Base-by-base conservation (phyloP, 2,888 invertebrate species). In the Trissolcus japonicus region DNA sequence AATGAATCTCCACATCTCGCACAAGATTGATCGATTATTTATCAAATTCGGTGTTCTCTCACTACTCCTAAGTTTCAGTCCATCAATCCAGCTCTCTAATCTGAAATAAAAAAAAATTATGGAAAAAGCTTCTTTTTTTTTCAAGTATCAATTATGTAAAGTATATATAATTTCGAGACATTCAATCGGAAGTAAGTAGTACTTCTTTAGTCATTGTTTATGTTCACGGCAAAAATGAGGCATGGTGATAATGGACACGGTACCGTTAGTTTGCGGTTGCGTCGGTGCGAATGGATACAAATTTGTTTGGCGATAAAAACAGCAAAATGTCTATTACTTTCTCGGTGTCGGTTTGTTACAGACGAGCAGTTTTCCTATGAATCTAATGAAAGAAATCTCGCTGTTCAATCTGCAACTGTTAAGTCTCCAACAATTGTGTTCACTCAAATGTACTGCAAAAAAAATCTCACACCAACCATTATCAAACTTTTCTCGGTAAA, bases 101-200 rank as follows among this genome's bases (percentile, higher is more conserved):
- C 40, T 25, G 25, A 14, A 40, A 40, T 11, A 56, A 40, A 40
- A 56, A 57, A 57, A 40, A 16, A 13, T 4, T 14, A 43, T 57
- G 51, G 13, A 59, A 59, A 65, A 55, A 35, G 35, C 35, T 35
- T 35, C 35, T 35, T 35, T 14, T 35, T 14, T 16, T 60, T 68
- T 53, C 40, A 54, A 60, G 11, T 40, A 16, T 72, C 48, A 17
- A 72, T 72, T 73, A 73, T 41, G 53, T 19, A 73, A 73, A 74
- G 55, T 74, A 56, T 74, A 74, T 74, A 67, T 66, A 74, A 74
- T 74, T 74, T 74, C 19, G 25, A 67, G 66, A 66, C 61, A 61
- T 73, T 73, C 66, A 73, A 73, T 73, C 73, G 73, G 73, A 73
- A 73, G 66, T 66, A 73, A 73, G 66, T 73, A 59, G 61, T 67